Evolutionary conservation across 1,140 invertebrate genomes (phyloP), one percentile per base, ranked within the genome.

Genomic region (Wasmannia auropunctata): DNA sequence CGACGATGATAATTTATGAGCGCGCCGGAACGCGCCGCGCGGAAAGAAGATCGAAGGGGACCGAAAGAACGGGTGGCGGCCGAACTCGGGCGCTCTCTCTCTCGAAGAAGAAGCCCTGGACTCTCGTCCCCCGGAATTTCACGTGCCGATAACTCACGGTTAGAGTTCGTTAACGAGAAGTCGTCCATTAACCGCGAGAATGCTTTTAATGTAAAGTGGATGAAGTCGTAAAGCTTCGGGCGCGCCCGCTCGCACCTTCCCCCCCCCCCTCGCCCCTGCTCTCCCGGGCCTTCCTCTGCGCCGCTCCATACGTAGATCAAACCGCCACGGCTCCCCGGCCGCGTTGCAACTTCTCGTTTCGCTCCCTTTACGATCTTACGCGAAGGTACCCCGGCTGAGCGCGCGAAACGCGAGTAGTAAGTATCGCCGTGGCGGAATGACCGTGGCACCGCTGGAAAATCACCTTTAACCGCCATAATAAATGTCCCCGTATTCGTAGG

Each of bases 201-300:
- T 87, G 92, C 86, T 92, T 89, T 92, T 90, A 88, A 91, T 92
- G 91, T 74, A 91, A 92, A 92, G 83, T 88, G 87, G 49, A 86
- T 77, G 88, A 90, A 92, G 69, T 92, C 87, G 87, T 91, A 92
- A 92, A 88, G 87, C 88, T 87, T 65, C n/a, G 1, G 2, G 19
- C n/a, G 19, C 31, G 54, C 72, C 85, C 69, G 69, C 40, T 22
- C 72, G 10, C 83, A 62, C 31, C 51, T n/a, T n/a, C n/a, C n/a
- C n/a, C n/a, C n/a, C n/a, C n/a, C n/a, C n/a, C n/a, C n/a, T n/a
- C n/a, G n/a, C n/a, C n/a, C n/a, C n/a, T n/a, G n/a, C n/a, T n/a
- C n/a, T n/a, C n/a, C n/a, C n/a, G n/a, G n/a, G n/a, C n/a, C n/a
- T n/a, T n/a, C n/a, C n/a, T n/a, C n/a, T n/a, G n/a, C n/a, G n/a